Percentiles rank a stretch among this genome's conserved stretches.
Conservation (phyloP, 2,888 invertebrate genomes). For the Amphiduros pacificus region DNA sequence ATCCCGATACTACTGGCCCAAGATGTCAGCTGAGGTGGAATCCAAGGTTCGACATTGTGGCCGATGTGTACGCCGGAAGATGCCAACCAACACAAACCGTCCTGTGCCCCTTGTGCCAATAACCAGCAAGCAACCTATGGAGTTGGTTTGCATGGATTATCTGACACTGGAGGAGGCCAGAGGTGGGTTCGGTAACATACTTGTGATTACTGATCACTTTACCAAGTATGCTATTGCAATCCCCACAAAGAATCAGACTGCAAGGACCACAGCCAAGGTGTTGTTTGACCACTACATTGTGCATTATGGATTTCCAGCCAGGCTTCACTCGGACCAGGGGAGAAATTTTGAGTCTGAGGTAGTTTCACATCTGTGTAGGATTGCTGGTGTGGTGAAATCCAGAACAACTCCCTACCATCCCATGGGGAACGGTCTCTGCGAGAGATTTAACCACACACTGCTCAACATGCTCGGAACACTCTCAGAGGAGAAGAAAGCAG, state of each 20-base stretch:
- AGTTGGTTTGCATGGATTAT: conserved; percentile 26
- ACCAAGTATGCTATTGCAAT: conserved; percentile 24
- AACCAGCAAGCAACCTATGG: conserved; percentile 16
- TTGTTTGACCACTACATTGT: conserved; percentile 22
- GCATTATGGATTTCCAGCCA: conserved; percentile 22
- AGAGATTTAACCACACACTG: conserved; percentile 25
- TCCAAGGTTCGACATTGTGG: no score
- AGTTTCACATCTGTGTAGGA: background rate
- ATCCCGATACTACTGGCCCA: background rate
- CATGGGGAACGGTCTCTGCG: conserved; percentile 27
- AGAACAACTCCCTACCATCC: conserved; percentile 22
- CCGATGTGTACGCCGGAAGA: no score
- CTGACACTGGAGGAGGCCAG: conserved; percentile 19
- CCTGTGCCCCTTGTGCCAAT: conserved; percentile 17
- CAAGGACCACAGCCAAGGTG: conserved; percentile 25
- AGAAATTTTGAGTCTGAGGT: conserved; percentile 3
- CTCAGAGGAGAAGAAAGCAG: conserved; percentile 14
- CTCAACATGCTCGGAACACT: conserved; percentile 25
- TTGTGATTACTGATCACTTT: conserved; percentile 29
- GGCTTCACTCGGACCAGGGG: conserved; percentile 10
- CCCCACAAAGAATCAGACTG: conserved; percentile 24
- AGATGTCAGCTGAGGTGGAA: background rate
- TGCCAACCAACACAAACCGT: no score
- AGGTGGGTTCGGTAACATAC: conserved; percentile 20
- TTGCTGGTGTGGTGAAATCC: background rate